These are phyloP conservation scores for Charanyca ferruginea DNA, from an alignment of 2,888 invertebrate species.

Conservation along the genomic window DNA sequence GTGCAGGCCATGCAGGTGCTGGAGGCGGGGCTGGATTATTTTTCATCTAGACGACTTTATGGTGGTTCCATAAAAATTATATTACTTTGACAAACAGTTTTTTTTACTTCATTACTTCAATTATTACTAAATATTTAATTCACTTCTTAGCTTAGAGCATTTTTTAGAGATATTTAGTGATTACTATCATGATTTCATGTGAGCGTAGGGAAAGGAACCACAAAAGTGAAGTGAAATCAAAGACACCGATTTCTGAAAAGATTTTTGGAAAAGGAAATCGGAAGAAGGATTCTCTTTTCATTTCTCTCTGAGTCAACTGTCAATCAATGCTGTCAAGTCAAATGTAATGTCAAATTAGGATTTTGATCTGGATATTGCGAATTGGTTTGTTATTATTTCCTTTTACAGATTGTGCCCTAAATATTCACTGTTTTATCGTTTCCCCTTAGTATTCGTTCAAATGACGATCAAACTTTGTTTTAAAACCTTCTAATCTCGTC, in stretches of 20 bases:
- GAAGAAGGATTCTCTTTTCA: too few relatives aligned
- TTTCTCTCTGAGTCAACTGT: slow-evolving; percentile 41
- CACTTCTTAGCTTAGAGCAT: too few relatives aligned
- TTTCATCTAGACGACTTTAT: not conserved
- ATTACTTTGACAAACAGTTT: too few relatives aligned
- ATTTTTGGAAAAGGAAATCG: not conserved
- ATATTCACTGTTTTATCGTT: slow-evolving; percentile 36
- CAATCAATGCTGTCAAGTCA: slow-evolving; percentile 56
- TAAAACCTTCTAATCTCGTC: slow-evolving; percentile 32
- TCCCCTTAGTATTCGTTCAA: slow-evolving; percentile 19
- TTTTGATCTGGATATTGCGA: slow-evolving; percentile 65
- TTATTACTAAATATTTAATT: not conserved
- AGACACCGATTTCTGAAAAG: not conserved
- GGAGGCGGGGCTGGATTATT: slow-evolving; percentile 98
- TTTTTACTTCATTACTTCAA: too few relatives aligned
- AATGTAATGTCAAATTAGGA: slow-evolving; percentile 61
- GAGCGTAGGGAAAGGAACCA: too few relatives aligned
- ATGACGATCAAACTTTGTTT: slow-evolving; percentile 34
- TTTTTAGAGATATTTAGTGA: too few relatives aligned
- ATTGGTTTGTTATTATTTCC: slow-evolving; percentile 70
- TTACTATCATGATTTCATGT: too few relatives aligned
- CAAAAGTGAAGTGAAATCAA: not conserved
- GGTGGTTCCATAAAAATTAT: not conserved
- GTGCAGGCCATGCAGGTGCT: slow-evolving; percentile 98
- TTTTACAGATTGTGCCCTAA: slow-evolving; percentile 53